Percentiles rank a stretch among this genome's conserved stretches.
phyloP scores from a whole-genome alignment of 92 coral and sea anemone species.

The Pocillopora grandis region DNA sequence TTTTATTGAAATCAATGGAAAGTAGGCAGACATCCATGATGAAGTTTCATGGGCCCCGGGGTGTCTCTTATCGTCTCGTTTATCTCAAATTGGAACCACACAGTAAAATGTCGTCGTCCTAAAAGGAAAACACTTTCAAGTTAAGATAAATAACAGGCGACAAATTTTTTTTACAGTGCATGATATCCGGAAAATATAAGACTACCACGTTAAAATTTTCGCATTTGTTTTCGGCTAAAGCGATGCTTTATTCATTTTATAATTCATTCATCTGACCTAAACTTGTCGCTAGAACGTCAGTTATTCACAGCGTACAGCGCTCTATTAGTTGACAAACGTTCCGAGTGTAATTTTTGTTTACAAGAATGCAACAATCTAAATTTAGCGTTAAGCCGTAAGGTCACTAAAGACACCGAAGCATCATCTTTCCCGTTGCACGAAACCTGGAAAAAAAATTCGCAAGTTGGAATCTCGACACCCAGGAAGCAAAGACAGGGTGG shows the following conservation, averaged over 20 bases:
- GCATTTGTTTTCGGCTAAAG: no score
- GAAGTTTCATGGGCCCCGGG: not conserved
- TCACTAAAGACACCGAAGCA: not conserved
- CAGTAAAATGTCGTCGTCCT: constrained; percentile 2
- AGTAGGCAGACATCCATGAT: not conserved
- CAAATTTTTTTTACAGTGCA: no score
- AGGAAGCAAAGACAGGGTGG: not conserved
- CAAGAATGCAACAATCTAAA: not conserved
- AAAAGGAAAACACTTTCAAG: constrained; percentile 1
- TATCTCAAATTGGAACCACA: constrained; percentile 1
- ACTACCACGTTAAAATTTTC: no score
- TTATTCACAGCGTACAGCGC: no score
- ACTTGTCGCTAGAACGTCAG: no score
- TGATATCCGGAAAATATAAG: no score
- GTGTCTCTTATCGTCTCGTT: constrained; percentile 1
- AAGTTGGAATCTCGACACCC: not conserved
- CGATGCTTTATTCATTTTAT: no score
- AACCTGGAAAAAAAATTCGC: not conserved
- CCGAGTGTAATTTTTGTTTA: no score
- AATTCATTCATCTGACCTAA: no score
- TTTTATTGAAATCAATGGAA: not conserved
- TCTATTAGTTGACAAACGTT: no score
- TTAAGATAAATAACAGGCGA: not conserved
- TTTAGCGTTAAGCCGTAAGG: not conserved
- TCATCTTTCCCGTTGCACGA: not conserved